Evolutionary conservation across 2,113 vertebrate genomes (phyloP), one percentile per base, ranked within the genome.

Genomic region (Pteropus alecto): DNA sequence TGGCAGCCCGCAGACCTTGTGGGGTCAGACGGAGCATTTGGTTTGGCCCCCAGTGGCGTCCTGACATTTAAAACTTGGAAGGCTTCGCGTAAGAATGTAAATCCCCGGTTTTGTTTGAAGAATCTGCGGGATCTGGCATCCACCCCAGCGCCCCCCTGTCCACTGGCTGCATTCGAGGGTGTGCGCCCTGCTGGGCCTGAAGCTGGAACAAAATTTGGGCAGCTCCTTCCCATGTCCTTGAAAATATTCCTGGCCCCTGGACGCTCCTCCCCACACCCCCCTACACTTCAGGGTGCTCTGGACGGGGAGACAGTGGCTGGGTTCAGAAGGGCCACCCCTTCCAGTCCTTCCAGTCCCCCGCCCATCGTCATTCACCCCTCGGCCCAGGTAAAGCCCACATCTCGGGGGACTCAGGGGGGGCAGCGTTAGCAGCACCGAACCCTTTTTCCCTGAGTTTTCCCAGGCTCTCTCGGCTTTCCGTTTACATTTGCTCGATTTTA

Each of bases 401-500:
- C 41, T 68, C 33, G 46, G n/a, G 56, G 58, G 24, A 2, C 4
- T 14, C 26, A 33, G 22, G 56, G 9, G 60, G 24, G 38, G 5
- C 41, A 2, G 38, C 15, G 30, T 51, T 9, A 35, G 9, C 35
- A 8, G 3, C 14, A 3, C 10, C 71, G 48, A 30, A 21, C 11
- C 2, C 26, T 65, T 19, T n/a, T 35, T 43, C 6, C 70, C 19
- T 54, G 63, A 5, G 18, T 65, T 93, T 87, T 96, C 94, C 95
- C 73, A 89, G 86, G 61, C 93, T 76, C 19, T 13, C 38, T 18
- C 1, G 3, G 28, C 68, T 91, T 74, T 95, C 76, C 0, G 82
- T 60, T 97, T 95, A 95, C 56, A 85, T 76, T 13, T n/a, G 46
- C 77, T 76, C 6, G 85, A 96, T 85, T 96, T 94, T 95, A 97